Base-by-base conservation (phyloP, 2,888 invertebrate genomes). In the Boloria euphrosyne region DNA sequence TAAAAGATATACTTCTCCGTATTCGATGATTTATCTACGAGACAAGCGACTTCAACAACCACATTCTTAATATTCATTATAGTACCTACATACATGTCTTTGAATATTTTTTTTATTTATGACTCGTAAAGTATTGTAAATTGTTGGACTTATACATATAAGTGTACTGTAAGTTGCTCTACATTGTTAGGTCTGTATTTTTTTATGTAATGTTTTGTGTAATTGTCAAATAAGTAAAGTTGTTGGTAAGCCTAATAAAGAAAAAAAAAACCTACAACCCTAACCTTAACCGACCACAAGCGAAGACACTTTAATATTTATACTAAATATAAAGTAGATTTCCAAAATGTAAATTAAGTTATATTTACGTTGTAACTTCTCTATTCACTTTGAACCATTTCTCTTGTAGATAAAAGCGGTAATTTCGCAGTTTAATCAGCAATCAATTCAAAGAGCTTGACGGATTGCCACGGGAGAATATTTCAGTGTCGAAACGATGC, bases 371-470 rank as follows among this genome's bases (percentile, higher is more conserved):
- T 60, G 50, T 61, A 10, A 38, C 53, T 68, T 60, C 57, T 63
- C 68, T 69, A 71, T 65, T 67, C 65, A 65, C 67, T 73, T 68
- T 72, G 63, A 71, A 73, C 71, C 75, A 73, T 72, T 76, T 71
- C 74, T 74, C 71, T 69, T 62, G 65, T 62, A 71, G 73, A 79
- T 80, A 78, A 81, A 73, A 73, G 74, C 74, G 76, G 81, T 79
- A 80, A 84, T 85, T 86, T 82, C 85, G 80, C 83, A 84, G 83
- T 83, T 84, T 86, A 86, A 87, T 85, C 84, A 85, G 79, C 81
- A 78, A 86, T 86, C 82, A 83, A 84, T 87, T 84, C 80, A 73
- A 73, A 83, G 81, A 82, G 82, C 83, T 83, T 85, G 88, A 89
- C 86, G 78, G 84, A 89, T 86, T 79, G 78, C 80, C 80, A 78